Base-by-base conservation (phyloP, 2,113 vertebrate species). In the Calidris pugnax region DNA sequence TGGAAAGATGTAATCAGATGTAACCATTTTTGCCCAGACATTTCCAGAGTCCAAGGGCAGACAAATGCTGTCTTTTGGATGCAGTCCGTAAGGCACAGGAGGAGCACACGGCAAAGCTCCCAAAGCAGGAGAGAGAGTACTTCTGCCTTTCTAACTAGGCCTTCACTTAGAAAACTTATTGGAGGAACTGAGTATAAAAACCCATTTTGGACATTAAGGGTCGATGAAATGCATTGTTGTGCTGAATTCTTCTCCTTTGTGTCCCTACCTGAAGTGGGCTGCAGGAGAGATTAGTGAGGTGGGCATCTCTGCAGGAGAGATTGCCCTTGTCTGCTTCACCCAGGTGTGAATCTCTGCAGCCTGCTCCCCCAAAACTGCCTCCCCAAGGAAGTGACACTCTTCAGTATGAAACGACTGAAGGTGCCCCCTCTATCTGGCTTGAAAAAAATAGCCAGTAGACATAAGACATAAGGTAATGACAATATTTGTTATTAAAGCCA, bases 21-120 rank as follows among this genome's bases (percentile, higher is more conserved):
- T 41, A 41, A 8, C 14, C 59, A 28, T 23, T 4, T 6, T 68
- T 51, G 9, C 62, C 17, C 0, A 0, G 43, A 21, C 21, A 7
- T 73, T 66, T 72, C 11, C 26, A 6, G 89, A 73, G 57, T 28
- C 13, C 69, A 56, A 4, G 5, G 8, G 35, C 57, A 79, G 87
- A 51, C 39, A 43, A 56, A 32, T 50, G 47, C 21, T 30, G 37
- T 71, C 56, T 35, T 63, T 21, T 8, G 48, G 37, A 41, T 7
- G 33, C 45, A 7, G 39, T 16, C 39, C 3, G 3, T 43, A 43
- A 77, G 48, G 84, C 43, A 7, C 0, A 0, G 41, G 47, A 56
- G 74, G 48, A 73, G 37, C 45, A 18, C 35, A 32, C n/a, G 50
- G 57, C 77, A 89, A 43, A 88, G 64, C 60, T 87, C 56, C 47